Base-by-base conservation (phyloP, 2,888 invertebrate species). In the Dichetophora obliterata region DNA sequence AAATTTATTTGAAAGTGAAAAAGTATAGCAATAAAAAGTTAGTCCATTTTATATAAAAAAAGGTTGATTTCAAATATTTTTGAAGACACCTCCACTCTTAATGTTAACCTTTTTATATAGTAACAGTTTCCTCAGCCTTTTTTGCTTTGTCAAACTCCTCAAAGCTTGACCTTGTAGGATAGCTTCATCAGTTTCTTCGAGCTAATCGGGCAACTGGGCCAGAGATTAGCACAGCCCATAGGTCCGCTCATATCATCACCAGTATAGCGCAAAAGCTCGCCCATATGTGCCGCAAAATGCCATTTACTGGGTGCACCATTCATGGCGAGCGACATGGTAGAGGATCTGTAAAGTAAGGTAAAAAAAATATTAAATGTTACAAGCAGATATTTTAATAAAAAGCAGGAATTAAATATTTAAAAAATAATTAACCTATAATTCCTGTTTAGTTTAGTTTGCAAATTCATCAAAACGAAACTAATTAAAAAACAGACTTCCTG, bases 201-300 rank as follows among this genome's bases (percentile, higher is more conserved):
- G 81, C 88, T 90, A 69, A 89, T 89, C 11, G 89, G 89, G 79
- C 89, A 90, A 75, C 85, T 88, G 3, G 89, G 89, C 89, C 89
- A 90, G 5, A 90, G 81, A 79, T 89, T 88, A 48, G 89, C 88
- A 82, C 89, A 90, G 4, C 88, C 89, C 80, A 88, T 86, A 16
- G 89, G 87, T 57, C 89, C 89, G 68, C 88, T 88, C 11, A 86
- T 76, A 68, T 85, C 84, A 77, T 90, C 90, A 9, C 87, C 86
- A 0, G 89, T 88, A 66, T 88, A 86, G 2, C 87, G 86, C 77
- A 90, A 82, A n/a, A 90, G 77, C 77, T 90, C 89, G 8, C 90
- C 90, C 90, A 90, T 90, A 61, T 90, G 89, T 5, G 89, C 88
- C 1, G 90, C 89, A 81, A 89, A 90, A 77, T 90, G 89, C 89